phyloP scores from a whole-genome alignment of 2,797 vertebrate species.

The Sandelia bainsii region DNA sequence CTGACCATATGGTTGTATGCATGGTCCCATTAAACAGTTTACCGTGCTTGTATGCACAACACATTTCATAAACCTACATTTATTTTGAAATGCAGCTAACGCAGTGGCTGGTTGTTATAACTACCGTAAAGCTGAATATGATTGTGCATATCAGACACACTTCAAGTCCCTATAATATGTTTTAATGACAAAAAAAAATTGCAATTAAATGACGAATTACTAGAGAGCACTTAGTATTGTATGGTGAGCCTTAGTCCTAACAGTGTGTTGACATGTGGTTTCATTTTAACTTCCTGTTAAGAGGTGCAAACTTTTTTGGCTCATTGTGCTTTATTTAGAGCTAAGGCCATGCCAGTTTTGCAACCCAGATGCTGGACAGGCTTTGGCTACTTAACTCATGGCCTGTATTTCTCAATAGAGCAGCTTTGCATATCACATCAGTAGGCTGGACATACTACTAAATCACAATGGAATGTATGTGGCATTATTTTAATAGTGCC shows the following conservation, averaged over 20 bases:
- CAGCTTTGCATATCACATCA: neutral
- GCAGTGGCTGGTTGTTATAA: neutral
- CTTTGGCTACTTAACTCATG: neutral
- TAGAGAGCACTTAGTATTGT: too few relatives aligned
- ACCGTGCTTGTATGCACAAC: neutral
- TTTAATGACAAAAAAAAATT: neutral
- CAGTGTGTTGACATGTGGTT: constrained; percentile 5
- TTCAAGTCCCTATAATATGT: neutral
- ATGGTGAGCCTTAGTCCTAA: neutral
- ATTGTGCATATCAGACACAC: neutral
- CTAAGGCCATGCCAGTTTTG: neutral
- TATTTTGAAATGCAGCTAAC: too few relatives aligned
- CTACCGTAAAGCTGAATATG: too few relatives aligned
- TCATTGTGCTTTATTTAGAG: neutral
- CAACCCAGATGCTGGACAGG: neutral
- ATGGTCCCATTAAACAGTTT: constrained; percentile 18
- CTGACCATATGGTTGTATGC: constrained; percentile 21
- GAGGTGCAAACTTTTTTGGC: neutral
- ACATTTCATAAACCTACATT: neutral
- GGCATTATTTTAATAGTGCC: constrained; percentile 15
- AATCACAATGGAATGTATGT: constrained; percentile 19
- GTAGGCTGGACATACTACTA: constrained; percentile 1
- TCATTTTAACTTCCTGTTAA: constrained; percentile 25
- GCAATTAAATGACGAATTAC: neutral
- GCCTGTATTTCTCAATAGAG: neutral